Evolutionary conservation across 2,888 invertebrate genomes (phyloP).

Genomic region (Linyphia triangularis): DNA sequence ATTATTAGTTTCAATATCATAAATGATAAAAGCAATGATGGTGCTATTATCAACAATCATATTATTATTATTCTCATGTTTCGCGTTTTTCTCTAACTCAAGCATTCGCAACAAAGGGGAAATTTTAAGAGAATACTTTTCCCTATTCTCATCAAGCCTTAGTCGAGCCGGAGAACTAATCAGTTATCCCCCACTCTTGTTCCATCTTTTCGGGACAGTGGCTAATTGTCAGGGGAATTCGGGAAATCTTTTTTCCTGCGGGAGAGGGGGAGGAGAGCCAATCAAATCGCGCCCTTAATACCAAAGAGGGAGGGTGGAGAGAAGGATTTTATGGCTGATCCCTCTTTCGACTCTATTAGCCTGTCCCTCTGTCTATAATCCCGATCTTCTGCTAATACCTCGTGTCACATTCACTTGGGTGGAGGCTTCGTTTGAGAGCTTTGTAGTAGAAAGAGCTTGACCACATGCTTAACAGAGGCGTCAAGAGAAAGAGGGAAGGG

Average conservation of each 20-base stretch:
- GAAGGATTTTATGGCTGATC: conserved; percentile 46
- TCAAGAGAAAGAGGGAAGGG: too few relatives aligned
- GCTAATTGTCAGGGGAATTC: conserved; percentile 50
- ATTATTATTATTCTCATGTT: too few relatives aligned
- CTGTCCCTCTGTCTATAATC: conserved; percentile 23
- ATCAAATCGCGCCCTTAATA: conserved; percentile 59
- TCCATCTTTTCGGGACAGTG: conserved; percentile 34
- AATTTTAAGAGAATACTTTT: too few relatives aligned
- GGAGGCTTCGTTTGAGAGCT: background rate
- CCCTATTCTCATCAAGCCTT: too few relatives aligned
- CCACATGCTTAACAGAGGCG: background rate
- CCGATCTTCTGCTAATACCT: conserved; percentile 68
- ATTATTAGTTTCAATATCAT: too few relatives aligned
- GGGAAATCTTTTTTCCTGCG: conserved; percentile 55
- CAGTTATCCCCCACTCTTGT: conserved; percentile 32
- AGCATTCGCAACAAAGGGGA: too few relatives aligned
- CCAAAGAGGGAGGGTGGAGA: too few relatives aligned
- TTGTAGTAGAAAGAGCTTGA: background rate
- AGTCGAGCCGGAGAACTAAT: conserved; percentile 59
- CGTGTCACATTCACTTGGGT: conserved; percentile 62
- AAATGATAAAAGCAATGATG: too few relatives aligned
- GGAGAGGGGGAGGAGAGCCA: conserved; percentile 41
- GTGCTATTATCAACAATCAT: too few relatives aligned
- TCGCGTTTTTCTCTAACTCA: too few relatives aligned
- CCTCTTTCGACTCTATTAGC: conserved; percentile 59